Base-by-base conservation (phyloP, 1,140 invertebrate genomes). In the Oedothorax gibbosus region DNA sequence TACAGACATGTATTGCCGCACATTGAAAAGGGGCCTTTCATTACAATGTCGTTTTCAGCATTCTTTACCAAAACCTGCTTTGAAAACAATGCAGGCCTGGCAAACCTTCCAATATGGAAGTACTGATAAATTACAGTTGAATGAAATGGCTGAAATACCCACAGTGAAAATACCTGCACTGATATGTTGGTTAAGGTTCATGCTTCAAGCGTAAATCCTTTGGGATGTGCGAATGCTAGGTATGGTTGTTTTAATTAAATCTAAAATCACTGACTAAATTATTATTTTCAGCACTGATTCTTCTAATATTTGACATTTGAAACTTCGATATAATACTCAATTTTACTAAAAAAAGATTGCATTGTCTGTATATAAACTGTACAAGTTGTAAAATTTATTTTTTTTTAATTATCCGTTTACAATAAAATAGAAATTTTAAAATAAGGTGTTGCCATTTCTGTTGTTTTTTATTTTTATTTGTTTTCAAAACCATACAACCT, bases 191-290 rank as follows among this genome's bases (percentile, higher is more conserved):
- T 99, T 14, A 92, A 94, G 89, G 93, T 99, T 51, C 90, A 93
- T 88, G 94, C 96, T 21, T 92, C 96, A 2, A 95, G 96, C 69
- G 91, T 99, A 0, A 99, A 99, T 91, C 96, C 97, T 0, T 94
- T 99, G 85, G 85, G 98, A 99, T 91, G 90, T 96, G 12, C 92
- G 92, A 68, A 97, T 98, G 96, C 92, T 94, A 78, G 92, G 91
- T 86, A 80, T 65, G n/a, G 15, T 14, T n/a, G 15, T 35, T 35
- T 35, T 35, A 35, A 35, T 2, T 2, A 35, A 1, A 35, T 35
- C 35, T 35, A 35, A 35, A 2, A 35, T 35, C 35, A 35, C 5
- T 35, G 35, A 35, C 1, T 35, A 35, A 35, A 35, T 35, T 35
- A 35, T 35, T 35, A 35, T 35, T 35, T 35, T 35, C 1, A 35